phyloP scores from a whole-genome alignment of 2,797 vertebrate species.

The Buceros bicornis region DNA sequence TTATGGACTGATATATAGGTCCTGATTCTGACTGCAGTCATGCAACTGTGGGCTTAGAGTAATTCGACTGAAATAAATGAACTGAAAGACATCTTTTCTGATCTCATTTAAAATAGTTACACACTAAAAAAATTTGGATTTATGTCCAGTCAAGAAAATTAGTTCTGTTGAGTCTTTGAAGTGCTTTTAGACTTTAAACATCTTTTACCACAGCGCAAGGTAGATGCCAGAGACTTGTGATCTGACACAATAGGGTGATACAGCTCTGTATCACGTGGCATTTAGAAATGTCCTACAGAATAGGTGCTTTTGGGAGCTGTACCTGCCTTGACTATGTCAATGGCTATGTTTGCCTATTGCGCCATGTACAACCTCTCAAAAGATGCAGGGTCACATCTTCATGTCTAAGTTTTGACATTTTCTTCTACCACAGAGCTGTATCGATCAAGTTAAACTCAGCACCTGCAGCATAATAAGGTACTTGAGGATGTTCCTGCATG shows the following conservation, averaged over 20 bases:
- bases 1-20: not conserved
- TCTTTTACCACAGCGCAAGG: not conserved
- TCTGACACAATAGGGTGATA: not conserved
- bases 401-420: not conserved
- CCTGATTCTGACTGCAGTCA: not conserved
- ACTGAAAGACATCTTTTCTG: not conserved
- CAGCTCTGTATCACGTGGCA: rapidly evolving
- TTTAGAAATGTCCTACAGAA: not conserved
- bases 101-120: not conserved
- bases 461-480: not conserved
- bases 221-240: not conserved
- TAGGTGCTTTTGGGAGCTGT: not conserved
- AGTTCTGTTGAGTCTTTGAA: not conserved
- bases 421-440: not conserved
- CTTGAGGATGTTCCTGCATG: not conserved
- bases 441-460: not conserved
- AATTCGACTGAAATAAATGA: not conserved
- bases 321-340: not conserved
- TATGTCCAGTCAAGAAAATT: not conserved
- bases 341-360: not conserved
- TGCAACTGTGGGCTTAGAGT: not conserved
- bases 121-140: not conserved
- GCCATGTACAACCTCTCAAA: not conserved
- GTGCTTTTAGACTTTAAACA: not conserved
- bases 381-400: not conserved